These are phyloP conservation scores for Brachionus plicatilis DNA, from an alignment of 1,140 invertebrate genomes.

Conservation along the genomic window DNA sequence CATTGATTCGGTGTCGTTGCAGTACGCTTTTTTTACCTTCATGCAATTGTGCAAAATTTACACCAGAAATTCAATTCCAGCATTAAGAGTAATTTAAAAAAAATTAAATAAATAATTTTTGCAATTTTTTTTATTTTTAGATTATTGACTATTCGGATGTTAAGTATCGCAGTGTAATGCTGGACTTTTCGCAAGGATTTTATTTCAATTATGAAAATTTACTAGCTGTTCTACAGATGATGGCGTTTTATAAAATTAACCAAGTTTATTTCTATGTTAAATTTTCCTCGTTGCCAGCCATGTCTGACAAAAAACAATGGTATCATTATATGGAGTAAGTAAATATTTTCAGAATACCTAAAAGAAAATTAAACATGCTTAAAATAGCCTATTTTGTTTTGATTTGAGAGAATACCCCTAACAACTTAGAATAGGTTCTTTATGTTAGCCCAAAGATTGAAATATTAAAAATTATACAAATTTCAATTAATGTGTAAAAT, in stretches of 20 bases:
- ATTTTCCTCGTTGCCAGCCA: background rate
- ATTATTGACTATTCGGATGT: slow-evolving; percentile 23
- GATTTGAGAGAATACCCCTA: too few species aligned
- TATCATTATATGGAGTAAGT: slow-evolving; percentile 38
- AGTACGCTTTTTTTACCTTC: slow-evolving; percentile 37
- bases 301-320: slow-evolving; percentile 14
- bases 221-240: slow-evolving; percentile 26
- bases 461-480: too few species aligned
- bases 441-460: too few species aligned
- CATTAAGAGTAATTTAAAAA: slow-evolving; percentile 15
- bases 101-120: background rate
- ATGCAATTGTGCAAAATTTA: slow-evolving; percentile 38
- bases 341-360: background rate
- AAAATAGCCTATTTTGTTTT: too few species aligned
- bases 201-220: slow-evolving; percentile 40
- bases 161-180: slow-evolving; percentile 2
- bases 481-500: too few species aligned
- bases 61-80: background rate
- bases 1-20: background rate
- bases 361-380: too few species aligned
- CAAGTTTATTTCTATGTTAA: slow-evolving; percentile 40
- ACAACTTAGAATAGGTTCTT: too few species aligned
- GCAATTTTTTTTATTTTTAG: background rate
- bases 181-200: slow-evolving; percentile 39
- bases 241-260: slow-evolving; percentile 36